Percentiles rank a stretch among this genome's conserved stretches.
phyloP scores from a whole-genome alignment of 30 jellyfish, hydroid and myxozoan species.

The Mastigias papua region DNA sequence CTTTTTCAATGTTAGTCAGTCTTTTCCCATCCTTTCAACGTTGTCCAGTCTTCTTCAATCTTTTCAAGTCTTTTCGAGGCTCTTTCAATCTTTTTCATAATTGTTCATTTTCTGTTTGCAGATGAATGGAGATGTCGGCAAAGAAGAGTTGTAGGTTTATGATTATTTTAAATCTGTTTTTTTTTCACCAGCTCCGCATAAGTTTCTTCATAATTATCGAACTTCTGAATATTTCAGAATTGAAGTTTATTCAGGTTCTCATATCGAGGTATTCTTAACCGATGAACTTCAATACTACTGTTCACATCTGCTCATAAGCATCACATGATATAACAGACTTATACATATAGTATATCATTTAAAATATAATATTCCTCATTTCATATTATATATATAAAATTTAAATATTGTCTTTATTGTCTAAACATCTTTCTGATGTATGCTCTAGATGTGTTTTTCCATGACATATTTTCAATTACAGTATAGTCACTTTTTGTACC shows the following conservation, averaged over 20 bases:
- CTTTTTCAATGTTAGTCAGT: too few species aligned
- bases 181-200: background rate
- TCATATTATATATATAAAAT: background rate
- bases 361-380: background rate
- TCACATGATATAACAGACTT: too few species aligned
- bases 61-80: too few species aligned
- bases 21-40: too few species aligned
- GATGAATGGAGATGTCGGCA: conserved; percentile 86
- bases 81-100: background rate
- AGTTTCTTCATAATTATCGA: background rate
- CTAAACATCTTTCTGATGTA: too few species aligned
- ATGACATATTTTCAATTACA: too few species aligned
- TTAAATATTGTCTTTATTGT: too few species aligned
- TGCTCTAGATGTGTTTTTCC: too few species aligned
- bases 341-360: background rate
- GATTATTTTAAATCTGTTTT: background rate
- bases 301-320: too few species aligned
- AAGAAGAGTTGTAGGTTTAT: conserved; percentile 94
- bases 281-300: background rate
- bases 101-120: background rate
- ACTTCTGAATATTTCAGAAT: too few species aligned
- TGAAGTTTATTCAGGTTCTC: too few species aligned
- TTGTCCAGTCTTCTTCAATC: too few species aligned
- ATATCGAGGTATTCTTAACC: background rate
- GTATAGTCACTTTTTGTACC: background rate